Conservation (phyloP, 2,113 vertebrate genomes). For the Pipra filicauda region DNA sequence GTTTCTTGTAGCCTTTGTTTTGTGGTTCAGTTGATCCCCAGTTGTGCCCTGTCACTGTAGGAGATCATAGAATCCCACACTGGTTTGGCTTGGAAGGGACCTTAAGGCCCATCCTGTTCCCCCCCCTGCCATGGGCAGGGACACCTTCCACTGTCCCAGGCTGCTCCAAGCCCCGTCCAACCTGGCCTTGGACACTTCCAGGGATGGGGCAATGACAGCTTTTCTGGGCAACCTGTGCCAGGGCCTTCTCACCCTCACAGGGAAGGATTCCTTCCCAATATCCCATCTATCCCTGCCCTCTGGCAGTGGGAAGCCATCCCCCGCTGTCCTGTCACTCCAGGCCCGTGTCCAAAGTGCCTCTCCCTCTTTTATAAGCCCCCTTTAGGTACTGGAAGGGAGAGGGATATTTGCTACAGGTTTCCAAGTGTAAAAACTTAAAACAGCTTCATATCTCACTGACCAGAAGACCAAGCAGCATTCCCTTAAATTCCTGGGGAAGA, state of each 20-base stretch:
- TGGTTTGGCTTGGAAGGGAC: background rate
- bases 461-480: background rate
- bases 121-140: background rate
- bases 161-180: accelerated
- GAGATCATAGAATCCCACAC: background rate
- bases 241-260: accelerated
- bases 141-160: background rate
- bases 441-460: background rate
- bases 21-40: background rate
- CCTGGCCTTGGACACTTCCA: background rate
- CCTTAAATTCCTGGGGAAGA: background rate
- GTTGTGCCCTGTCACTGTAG: background rate
- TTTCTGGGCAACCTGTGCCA: background rate
- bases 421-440: background rate
- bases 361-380: background rate
- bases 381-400: background rate
- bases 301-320: background rate
- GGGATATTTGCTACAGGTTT: background rate
- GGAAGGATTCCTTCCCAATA: accelerated
- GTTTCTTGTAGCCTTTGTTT: background rate
- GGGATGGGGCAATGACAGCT: background rate
- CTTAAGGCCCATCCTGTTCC: accelerated
- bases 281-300: background rate
- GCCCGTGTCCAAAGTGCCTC: background rate
- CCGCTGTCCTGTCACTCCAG: background rate